Evolutionary conservation across 1,140 invertebrate species (phyloP).

Genomic region (Drusus annulatus): DNA sequence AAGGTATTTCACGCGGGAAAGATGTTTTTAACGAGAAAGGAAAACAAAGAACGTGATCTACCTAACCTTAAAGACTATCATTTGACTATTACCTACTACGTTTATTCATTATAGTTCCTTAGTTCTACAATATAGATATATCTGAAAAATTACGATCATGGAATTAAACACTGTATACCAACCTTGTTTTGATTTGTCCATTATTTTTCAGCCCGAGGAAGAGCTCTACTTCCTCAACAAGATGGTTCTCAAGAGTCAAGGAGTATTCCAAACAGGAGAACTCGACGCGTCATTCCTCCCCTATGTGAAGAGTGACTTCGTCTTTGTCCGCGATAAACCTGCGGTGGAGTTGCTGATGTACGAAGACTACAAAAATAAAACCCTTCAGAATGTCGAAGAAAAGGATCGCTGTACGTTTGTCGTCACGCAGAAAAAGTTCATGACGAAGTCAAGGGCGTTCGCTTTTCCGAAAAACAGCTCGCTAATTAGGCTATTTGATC

Average conservation of each 20-base stretch:
- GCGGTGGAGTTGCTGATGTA: constrained; percentile 79
- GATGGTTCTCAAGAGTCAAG: constrained; percentile 65
- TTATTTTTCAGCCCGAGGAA: constrained; percentile 63
- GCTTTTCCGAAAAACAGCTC: constrained; percentile 77
- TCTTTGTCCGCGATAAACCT: constrained; percentile 79
- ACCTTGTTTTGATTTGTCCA: background rate
- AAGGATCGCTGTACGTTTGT: constrained; percentile 80
- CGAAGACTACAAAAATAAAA: constrained; percentile 77
- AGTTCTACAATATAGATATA: no score
- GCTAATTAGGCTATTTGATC: constrained; percentile 75
- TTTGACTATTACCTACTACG: no score
- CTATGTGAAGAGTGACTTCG: constrained; percentile 69
- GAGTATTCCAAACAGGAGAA: constrained; percentile 60
- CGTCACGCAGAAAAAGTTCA: constrained; percentile 76
- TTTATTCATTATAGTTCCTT: no score
- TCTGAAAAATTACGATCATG: no score
- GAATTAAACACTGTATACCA: background rate
- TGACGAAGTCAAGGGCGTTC: constrained; percentile 78
- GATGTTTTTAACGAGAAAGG: no score
- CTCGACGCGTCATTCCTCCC: constrained; percentile 67
- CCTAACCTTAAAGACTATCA: no score
- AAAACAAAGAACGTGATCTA: no score
- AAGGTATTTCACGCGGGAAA: no score
- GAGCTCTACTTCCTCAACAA: constrained; percentile 63
- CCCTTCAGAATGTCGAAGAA: constrained; percentile 72